A percentile compares a stretch with the other conserved stretches of the same genome.
phyloP scores from a whole-genome alignment of 1,140 invertebrate species.

The Aphaenogaster rudis region DNA sequence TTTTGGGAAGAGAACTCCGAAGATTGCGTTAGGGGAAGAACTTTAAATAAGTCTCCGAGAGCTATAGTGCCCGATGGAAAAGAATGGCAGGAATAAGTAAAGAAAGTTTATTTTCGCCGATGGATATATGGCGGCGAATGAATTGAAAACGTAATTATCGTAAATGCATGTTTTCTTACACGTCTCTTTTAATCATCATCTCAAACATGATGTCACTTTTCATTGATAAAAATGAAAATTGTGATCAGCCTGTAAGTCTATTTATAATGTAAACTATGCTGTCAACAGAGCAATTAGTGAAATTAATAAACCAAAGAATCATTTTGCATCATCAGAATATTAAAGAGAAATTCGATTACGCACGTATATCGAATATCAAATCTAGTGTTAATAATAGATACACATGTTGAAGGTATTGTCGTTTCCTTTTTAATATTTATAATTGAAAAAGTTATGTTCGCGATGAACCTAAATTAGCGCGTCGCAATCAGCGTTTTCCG shows the following conservation, averaged over 20 bases:
- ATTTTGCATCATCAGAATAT: neutral
- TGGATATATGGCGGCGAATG: neutral
- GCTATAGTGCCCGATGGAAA: neutral
- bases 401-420: neutral
- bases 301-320: neutral
- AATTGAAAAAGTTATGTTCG: neutral
- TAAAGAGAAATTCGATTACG: neutral
- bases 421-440: neutral
- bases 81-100: neutral
- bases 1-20: neutral
- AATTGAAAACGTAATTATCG: constrained; percentile 18
- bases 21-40: constrained; percentile 4
- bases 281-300: neutral
- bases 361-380: neutral
- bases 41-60: constrained; percentile 39
- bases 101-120: neutral
- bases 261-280: neutral
- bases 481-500: neutral
- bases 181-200: neutral
- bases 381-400: neutral
- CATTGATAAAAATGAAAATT: constrained; percentile 11
- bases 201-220: constrained; percentile 13
- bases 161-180: constrained; percentile 4
- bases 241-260: neutral
- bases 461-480: neutral